phyloP scores from a whole-genome alignment of 2,113 vertebrate species.

The Lagopus leucura region DNA sequence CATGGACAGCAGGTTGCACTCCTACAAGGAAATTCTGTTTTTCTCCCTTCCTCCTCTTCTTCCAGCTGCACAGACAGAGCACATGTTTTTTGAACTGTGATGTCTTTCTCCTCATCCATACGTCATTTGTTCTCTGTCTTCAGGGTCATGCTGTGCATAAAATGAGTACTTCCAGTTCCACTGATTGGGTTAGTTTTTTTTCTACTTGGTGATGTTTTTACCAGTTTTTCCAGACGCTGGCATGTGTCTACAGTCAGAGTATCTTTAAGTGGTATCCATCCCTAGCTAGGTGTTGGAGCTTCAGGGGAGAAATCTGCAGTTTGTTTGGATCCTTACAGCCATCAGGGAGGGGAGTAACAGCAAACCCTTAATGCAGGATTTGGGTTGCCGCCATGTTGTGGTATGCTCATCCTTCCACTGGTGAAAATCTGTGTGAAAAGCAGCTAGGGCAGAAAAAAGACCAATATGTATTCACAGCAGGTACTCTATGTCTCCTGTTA shows the following conservation, averaged over 20 bases:
- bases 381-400: background rate
- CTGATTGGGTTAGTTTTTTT: background rate
- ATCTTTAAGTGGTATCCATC: background rate
- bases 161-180: background rate
- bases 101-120: background rate
- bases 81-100: background rate
- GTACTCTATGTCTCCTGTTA: background rate
- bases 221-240: background rate
- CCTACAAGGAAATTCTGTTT: background rate
- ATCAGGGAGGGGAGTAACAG: background rate
- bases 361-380: background rate
- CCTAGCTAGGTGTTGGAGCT: background rate
- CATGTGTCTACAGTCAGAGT: background rate
- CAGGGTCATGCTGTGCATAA: background rate
- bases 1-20: accelerated
- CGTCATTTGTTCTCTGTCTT: background rate
- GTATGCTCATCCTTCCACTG: background rate
- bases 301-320: background rate
- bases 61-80: background rate
- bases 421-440: conserved; percentile 36
- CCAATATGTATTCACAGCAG: background rate
- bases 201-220: background rate
- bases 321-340: background rate
- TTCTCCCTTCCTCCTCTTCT: background rate
- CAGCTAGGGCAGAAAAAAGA: conserved; percentile 46